A percentile compares a stretch with the other conserved stretches of the same genome.
Evolutionary conservation across 2,113 vertebrate species (phyloP).

Genomic region (Hyperoodon ampullatus): DNA sequence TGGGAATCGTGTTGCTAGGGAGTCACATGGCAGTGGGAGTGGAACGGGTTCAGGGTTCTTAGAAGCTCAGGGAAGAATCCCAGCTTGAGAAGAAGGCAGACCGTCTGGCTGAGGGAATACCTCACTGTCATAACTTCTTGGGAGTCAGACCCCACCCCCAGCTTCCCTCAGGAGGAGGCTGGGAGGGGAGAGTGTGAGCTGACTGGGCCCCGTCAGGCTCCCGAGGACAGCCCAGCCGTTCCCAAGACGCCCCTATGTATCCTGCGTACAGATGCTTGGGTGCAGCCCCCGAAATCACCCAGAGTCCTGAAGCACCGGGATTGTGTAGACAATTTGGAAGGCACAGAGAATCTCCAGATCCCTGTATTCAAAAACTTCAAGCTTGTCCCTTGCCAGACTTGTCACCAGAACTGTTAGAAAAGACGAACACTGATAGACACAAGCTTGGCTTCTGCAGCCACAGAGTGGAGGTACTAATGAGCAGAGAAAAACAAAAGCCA

Average conservation of each 20-base stretch:
- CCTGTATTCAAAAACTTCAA: neutral
- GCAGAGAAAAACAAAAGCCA: constrained; percentile 1
- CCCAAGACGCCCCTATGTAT: neutral
- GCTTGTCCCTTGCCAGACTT: constrained; percentile 37
- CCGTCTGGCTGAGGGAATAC: neutral
- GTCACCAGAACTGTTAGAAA: constrained; percentile 60
- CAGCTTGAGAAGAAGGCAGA: neutral
- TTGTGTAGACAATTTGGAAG: neutral
- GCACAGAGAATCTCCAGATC: neutral
- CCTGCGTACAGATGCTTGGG: neutral
- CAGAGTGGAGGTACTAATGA: constrained; percentile 38
- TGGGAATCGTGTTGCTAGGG: neutral
- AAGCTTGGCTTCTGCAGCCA: constrained; percentile 47
- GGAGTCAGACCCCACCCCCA: neutral
- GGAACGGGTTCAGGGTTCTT: neutral
- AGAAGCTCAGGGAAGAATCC: neutral
- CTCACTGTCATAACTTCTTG: neutral
- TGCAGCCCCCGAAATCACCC: neutral
- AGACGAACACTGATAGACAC: constrained; percentile 51
- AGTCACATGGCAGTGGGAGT: fast-evolving
- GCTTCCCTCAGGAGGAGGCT: neutral
- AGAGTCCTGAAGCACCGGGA: neutral
- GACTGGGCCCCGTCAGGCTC: neutral
- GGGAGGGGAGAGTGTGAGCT: neutral
- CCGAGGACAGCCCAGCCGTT: neutral